These are phyloP conservation scores for Polypedilum vanderplanki DNA, from an alignment of 1,140 invertebrate genomes.

Conservation along the genomic window DNA sequence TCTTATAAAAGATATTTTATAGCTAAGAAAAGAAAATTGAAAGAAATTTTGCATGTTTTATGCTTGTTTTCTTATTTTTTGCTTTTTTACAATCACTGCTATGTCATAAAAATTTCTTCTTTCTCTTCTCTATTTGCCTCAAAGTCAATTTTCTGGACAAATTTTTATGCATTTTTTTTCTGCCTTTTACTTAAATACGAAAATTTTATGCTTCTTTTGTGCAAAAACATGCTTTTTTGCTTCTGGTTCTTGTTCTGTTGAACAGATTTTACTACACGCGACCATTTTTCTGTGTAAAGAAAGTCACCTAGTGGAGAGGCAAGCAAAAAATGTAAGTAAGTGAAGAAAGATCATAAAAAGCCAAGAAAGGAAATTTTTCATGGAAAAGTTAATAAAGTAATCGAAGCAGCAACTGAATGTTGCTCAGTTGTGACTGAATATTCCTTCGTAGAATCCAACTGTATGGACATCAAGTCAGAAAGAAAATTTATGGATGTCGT, in stretches of 20 bases:
- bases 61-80: not conserved
- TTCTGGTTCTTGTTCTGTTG: conserved; percentile 22
- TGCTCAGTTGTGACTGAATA: not conserved
- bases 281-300: conserved; percentile 26
- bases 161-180: conserved; percentile 15
- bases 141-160: conserved; percentile 23
- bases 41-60: conserved; percentile 24
- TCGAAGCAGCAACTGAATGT: conserved; percentile 1
- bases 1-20: not conserved
- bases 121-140: not conserved
- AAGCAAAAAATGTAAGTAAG: not conserved
- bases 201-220: conserved; percentile 13
- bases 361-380: conserved; percentile 16
- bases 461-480: conserved; percentile 28
- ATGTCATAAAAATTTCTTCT: conserved; percentile 24
- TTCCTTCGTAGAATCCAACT: conserved; percentile 25
- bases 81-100: conserved; percentile 14
- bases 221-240: conserved; percentile 3
- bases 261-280: conserved; percentile 22
- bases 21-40: not conserved
- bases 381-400: conserved; percentile 28
- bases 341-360: not conserved
- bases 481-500: conserved; percentile 26
- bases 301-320: not conserved
- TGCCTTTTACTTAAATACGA: not conserved